A percentile compares a stretch with the other conserved stretches of the same genome.
Conservation (phyloP, 2,888 invertebrate genomes). For the Protula sp. region DNA sequence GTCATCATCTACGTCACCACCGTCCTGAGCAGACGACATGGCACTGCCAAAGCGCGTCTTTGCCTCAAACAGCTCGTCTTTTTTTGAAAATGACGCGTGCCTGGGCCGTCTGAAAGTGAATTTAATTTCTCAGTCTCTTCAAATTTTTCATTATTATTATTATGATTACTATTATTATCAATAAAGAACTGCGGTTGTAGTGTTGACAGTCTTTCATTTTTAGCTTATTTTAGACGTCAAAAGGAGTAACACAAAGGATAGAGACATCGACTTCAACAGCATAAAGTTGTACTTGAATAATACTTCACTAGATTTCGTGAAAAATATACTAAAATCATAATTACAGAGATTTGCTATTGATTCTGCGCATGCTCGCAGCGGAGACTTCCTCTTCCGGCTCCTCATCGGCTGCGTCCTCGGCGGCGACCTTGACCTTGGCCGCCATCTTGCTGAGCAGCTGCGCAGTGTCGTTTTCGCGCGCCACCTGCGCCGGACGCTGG, state of each 20-base stretch:
- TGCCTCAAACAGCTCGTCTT: conserved; percentile 30
- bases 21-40: not conserved
- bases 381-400: not conserved
- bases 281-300: too few species aligned
- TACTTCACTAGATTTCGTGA: not conserved
- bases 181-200: not conserved
- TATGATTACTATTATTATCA: too few species aligned
- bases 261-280: too few species aligned
- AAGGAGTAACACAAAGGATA: too few species aligned
- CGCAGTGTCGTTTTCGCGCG: not conserved
- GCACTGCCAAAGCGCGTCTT: conserved; percentile 8
- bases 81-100: conserved; percentile 29
- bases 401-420: conserved; percentile 1
- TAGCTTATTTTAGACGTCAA: too few species aligned
- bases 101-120: conserved; percentile 23
- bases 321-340: not conserved
- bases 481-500: conserved; percentile 17
- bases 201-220: not conserved
- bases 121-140: not conserved
- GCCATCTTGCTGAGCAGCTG: not conserved
- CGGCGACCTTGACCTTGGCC: not conserved
- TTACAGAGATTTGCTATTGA: not conserved
- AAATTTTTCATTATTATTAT: too few species aligned
- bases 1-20: not conserved
- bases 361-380: not conserved